Evolutionary conservation across 2,888 invertebrate genomes (phyloP), one percentile per base, ranked within the genome.

Genomic region (Notodonta dromedarius): DNA sequence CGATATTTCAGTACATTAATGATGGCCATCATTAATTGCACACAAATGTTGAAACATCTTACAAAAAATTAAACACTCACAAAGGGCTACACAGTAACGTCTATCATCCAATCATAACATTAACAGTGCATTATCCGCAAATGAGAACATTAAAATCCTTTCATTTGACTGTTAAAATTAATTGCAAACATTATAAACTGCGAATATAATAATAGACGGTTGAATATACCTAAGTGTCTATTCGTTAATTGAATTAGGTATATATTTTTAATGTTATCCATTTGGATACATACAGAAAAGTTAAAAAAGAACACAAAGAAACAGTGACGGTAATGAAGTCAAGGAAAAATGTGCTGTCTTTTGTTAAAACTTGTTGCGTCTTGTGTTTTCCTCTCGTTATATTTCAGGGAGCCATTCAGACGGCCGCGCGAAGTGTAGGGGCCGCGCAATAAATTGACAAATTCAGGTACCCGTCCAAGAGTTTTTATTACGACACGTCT

Each of bases 281-380:
- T 54, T 39, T 4, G 13, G 12, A 5, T 4, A 13, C 1, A 13
- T 14, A n/a, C 5, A 54, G n/a, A 39, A 35, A 35, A 54, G 35
- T 67, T 60, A 61, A 35, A 35, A 61, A 4, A 35, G 4, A 35
- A 35, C 35, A 3, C 6, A 35, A 76, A 70, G 73, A 75, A 77
- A 79, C 71, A 74, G 65, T 57, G 63, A 71, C 77, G 78, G 80
- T 83, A 84, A 84, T 85, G 83, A 83, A 83, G 71, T 74, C 65
- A 63, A 71, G 66, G 63, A 66, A 77, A 80, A 78, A 82, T 72
- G 70, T 69, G 73, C 74, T 65, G 73, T 76, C 67, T 71, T 73
- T 79, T 82, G 83, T 83, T 76, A 74, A 76, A 80, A 89, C 88
- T 88, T 89, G 88, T 89, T 89, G 88, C 87, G 75, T 78, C 69